Evolutionary conservation across 2,888 invertebrate species (phyloP).

Genomic region (Aromia moschata): DNA sequence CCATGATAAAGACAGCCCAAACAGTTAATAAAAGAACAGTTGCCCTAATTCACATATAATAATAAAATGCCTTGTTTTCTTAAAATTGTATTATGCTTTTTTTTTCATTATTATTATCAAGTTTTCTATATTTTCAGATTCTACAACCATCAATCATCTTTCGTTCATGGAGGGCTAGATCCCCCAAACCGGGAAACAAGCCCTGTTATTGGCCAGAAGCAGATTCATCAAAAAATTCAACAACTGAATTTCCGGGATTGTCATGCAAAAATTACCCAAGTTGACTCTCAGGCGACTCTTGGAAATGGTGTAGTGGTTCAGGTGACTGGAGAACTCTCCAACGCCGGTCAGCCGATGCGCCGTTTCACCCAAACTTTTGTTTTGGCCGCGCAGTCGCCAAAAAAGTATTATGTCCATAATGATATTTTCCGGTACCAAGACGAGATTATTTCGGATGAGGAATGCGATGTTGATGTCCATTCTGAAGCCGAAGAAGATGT

Average conservation of each 20-base stretch:
- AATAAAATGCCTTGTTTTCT: no score
- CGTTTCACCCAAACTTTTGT: constrained; percentile 99
- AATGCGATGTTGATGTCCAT: constrained; percentile 68
- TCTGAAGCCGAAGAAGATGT: constrained; percentile 76
- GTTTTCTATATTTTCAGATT: no score
- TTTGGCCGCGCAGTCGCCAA: constrained; percentile 92
- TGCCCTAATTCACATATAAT: no score
- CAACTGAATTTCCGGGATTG: constrained; percentile 96
- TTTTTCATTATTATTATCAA: not conserved
- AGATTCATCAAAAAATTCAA: constrained; percentile 95
- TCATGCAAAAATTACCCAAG: constrained; percentile 97
- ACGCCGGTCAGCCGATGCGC: constrained; percentile 96
- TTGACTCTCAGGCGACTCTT: constrained; percentile 86
- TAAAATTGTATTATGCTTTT: no score
- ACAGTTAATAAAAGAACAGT: no score
- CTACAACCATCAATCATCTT: constrained; percentile 95
- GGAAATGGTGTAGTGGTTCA: constrained; percentile 96
- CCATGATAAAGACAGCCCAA: no score
- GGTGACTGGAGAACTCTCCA: constrained; percentile 96
- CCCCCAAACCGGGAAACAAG: constrained; percentile 83
- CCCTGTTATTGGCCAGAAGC: constrained; percentile 89
- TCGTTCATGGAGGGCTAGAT: constrained; percentile 93
- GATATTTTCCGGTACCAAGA: constrained; percentile 98
- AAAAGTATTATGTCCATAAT: constrained; percentile 98
- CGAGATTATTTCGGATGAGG: constrained; percentile 73